Conservation (phyloP, 2,797 vertebrate species). For the Lagodon rhomboides region DNA sequence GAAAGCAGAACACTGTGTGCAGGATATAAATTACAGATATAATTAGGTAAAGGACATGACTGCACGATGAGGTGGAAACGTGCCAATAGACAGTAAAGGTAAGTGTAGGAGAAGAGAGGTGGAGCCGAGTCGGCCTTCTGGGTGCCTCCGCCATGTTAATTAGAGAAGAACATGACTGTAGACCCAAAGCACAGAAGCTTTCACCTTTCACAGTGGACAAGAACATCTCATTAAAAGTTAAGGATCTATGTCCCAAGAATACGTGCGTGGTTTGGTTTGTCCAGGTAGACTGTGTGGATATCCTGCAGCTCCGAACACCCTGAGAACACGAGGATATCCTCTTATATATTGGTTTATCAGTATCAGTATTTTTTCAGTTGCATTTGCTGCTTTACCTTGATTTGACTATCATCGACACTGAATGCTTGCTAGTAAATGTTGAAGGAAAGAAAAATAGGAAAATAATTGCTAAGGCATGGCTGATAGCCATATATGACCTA, state of each 20-base stretch:
- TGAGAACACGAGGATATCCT: background rate
- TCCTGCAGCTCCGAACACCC: conserved; percentile 8
- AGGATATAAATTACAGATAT: conserved; percentile 74
- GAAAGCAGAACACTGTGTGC: conserved; percentile 45
- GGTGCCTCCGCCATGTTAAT: conserved; percentile 62
- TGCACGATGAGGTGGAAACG: conserved; percentile 66
- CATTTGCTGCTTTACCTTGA: background rate
- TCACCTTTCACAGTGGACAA: conserved; percentile 53
- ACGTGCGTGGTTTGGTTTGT: background rate
- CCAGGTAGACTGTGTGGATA: conserved; percentile 7
- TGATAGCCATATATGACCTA: background rate
- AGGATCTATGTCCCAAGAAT: conserved; percentile 38
- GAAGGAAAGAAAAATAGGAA: background rate
- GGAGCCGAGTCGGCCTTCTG: conserved; percentile 11
- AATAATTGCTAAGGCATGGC: background rate
- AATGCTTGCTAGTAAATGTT: background rate
- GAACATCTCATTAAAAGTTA: conserved; percentile 71
- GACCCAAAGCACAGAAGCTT: conserved; percentile 43
- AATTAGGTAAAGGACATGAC: conserved; percentile 74
- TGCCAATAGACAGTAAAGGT: conserved; percentile 64
- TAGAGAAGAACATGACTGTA: conserved; percentile 65
- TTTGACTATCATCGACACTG: background rate
- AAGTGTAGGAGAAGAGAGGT: conserved; percentile 50
- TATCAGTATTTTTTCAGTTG: no score
- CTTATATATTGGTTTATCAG: background rate